Conservation (phyloP, 2,888 invertebrate genomes). For the Anoplius nigerrimus region DNA sequence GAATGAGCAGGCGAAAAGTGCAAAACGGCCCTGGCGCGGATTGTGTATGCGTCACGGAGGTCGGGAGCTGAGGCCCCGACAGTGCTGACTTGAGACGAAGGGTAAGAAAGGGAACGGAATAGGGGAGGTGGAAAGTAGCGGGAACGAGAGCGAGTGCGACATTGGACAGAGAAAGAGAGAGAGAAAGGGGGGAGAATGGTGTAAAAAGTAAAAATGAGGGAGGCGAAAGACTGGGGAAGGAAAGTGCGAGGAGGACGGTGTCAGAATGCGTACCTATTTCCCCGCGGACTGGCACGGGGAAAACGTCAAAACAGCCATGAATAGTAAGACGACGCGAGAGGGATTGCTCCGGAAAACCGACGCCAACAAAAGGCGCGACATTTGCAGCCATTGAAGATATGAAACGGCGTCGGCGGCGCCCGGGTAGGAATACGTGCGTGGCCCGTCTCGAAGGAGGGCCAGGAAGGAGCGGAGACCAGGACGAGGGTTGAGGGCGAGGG, state of each 20-base stretch:
- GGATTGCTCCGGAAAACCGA: conserved; percentile 11
- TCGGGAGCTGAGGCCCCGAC: neutral
- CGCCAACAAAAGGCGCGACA: conserved; percentile 6
- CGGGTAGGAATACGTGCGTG: too few species aligned
- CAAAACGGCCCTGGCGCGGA: neutral
- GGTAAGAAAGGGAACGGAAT: neutral
- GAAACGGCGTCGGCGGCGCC: neutral
- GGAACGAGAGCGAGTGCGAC: too few species aligned
- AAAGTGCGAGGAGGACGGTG: too few species aligned
- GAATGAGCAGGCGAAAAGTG: conserved; percentile 2
- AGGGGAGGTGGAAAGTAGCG: neutral
- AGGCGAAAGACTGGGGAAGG: too few species aligned
- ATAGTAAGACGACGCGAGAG: conserved; percentile 13
- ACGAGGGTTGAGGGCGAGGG: too few species aligned
- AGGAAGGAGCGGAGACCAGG: too few species aligned
- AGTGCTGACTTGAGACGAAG: neutral
- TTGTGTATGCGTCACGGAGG: neutral
- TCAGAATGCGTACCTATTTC: conserved; percentile 1
- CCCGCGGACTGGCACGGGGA: conserved; percentile 3
- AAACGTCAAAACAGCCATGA: conserved; percentile 13
- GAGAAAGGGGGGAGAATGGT: too few species aligned
- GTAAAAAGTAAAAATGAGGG: too few species aligned
- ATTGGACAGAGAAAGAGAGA: too few species aligned
- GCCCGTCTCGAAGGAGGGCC: too few species aligned
- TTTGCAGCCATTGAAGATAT: conserved; percentile 1